Base-by-base conservation (phyloP, 2,888 invertebrate genomes). In the Nephrotoma guestfalica region DNA sequence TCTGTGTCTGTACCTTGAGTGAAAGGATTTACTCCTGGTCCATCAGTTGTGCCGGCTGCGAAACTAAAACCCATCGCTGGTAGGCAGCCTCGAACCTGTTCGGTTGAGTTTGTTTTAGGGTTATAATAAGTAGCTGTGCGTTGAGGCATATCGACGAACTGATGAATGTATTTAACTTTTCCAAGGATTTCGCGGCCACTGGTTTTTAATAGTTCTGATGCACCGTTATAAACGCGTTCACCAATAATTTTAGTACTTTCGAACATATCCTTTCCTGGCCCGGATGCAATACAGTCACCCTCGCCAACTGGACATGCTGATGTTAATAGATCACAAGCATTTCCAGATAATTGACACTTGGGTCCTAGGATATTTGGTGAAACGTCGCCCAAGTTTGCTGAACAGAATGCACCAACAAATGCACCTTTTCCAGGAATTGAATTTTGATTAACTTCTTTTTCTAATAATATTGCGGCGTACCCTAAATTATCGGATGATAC, bases 1-100 rank as follows among this genome's bases (percentile, higher is more conserved):
- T 94, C 93, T 0, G 94, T 94, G 4, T 93, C 94, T n/a, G 95
- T 95, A 86, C 97, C 97, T 90, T 97, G 97, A 86, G 93, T 93
- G 91, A 97, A 98, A 89, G 95, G 94, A 89, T 97, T 96, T 40
- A 95, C 95, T 0, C 97, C 97, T 0, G 97, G 96, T 0, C 97
- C 97, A 89, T 97, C 97, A 0, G 96, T 97, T 0, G 97, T 97
- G 40, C 97, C 97, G 0, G 97, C 97, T 0, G 97, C 98, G 92
- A 98, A 98, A 89, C 97, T 97, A 91, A 97, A 97, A 0, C 98
- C 98, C 96, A 98, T 96, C 0, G 98, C 97, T 0, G 98, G 96
- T 2, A 94, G 91, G 89, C 98, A 98, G 0, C 97, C 97, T 0
- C 91, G 92, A 0, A 95, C 95, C 93, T 94, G 91, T 0, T 89